A percentile compares a stretch with the other conserved stretches of the same genome.
These are phyloP conservation scores for Synchiropus splendidus DNA, from an alignment of 2,113 vertebrate genomes.

Conservation along the genomic window DNA sequence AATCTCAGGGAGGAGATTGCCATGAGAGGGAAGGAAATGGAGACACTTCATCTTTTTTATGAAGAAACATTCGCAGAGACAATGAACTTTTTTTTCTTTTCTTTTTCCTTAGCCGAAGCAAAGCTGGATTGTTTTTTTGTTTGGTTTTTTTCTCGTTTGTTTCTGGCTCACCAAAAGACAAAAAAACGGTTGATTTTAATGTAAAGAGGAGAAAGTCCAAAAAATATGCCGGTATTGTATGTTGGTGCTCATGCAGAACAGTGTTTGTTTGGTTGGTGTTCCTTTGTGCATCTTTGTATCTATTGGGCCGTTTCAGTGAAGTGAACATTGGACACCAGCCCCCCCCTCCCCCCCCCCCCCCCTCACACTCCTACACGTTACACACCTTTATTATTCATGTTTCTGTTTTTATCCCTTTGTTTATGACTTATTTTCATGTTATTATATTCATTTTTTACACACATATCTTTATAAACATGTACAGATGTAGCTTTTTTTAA, in stretches of 20 bases:
- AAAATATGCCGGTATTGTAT: conserved; percentile 58
- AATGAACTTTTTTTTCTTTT: conserved; percentile 55
- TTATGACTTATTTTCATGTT: conserved; percentile 56
- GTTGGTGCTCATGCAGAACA: conserved; percentile 69
- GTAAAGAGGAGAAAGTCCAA: conserved; percentile 59
- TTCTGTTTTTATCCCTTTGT: conserved; percentile 58
- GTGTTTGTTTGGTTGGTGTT: conserved; percentile 79
- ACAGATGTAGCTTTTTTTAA: conserved; percentile 59
- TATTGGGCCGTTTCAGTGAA: conserved; percentile 77
- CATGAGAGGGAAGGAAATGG: conserved; percentile 51
- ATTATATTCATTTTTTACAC: conserved; percentile 66
- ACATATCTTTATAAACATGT: conserved; percentile 67
- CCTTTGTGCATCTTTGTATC: conserved; percentile 78
- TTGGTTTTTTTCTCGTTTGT: conserved; percentile 15
- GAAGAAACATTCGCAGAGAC: conserved; percentile 62
- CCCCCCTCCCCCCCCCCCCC: conserved; percentile 3
- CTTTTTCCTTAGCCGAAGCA: too few relatives aligned
- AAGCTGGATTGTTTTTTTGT: too few relatives aligned
- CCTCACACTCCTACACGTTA: conserved; percentile 30
- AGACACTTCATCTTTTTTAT: conserved; percentile 53
- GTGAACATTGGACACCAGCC: conserved; percentile 61
- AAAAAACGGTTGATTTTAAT: conserved; percentile 34
- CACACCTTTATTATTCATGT: conserved; percentile 63
- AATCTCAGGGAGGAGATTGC: conserved; percentile 71
- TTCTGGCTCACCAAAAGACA: conserved; percentile 19